Conservation (phyloP, 2,888 invertebrate species). For the Nysson spinosus region DNA sequence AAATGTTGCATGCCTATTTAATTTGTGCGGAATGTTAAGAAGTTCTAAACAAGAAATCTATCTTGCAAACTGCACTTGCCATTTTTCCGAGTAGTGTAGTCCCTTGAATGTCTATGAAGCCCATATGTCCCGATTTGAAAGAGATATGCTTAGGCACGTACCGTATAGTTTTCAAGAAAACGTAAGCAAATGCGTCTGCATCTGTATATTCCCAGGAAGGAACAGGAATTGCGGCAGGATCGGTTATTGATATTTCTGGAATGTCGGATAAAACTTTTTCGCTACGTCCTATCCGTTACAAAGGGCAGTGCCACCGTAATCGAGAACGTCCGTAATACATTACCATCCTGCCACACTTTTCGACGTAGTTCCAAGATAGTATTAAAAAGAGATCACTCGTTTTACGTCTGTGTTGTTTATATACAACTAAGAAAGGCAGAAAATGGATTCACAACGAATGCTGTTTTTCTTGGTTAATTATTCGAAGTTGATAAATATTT, state of each 20-base stretch:
- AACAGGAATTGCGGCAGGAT: slow-evolving; percentile 40
- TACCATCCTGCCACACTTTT: slow-evolving; percentile 18
- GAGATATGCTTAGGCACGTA: slow-evolving; percentile 44
- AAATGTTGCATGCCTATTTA: too few relatives aligned
- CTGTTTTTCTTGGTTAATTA: too few relatives aligned
- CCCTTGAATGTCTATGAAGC: slow-evolving; percentile 25
- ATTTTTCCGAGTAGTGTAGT: slow-evolving; percentile 25
- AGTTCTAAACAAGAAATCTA: slow-evolving; percentile 37
- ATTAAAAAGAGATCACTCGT: too few relatives aligned
- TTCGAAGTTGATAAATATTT: too few relatives aligned
- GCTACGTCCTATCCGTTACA: slow-evolving; percentile 11
- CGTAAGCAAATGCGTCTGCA: slow-evolving; percentile 5
- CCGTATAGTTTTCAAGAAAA: slow-evolving; percentile 19
- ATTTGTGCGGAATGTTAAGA: too few relatives aligned
- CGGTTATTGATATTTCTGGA: slow-evolving; percentile 49
- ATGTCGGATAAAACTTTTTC: slow-evolving; percentile 43
- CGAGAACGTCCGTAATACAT: slow-evolving; percentile 35
- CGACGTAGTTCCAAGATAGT: too few relatives aligned
- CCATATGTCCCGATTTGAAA: slow-evolving; percentile 38
- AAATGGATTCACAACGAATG: too few relatives aligned
- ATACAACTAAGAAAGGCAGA: too few relatives aligned
- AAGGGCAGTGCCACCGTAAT: slow-evolving; percentile 29
- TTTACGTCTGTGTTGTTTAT: too few relatives aligned
- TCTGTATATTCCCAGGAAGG: slow-evolving; percentile 29
- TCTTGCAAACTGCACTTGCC: slow-evolving; percentile 28